A percentile compares a stretch with the other conserved stretches of the same genome.
phyloP scores from a whole-genome alignment of 2,888 invertebrate species.

The Microplitis deprimator region DNA sequence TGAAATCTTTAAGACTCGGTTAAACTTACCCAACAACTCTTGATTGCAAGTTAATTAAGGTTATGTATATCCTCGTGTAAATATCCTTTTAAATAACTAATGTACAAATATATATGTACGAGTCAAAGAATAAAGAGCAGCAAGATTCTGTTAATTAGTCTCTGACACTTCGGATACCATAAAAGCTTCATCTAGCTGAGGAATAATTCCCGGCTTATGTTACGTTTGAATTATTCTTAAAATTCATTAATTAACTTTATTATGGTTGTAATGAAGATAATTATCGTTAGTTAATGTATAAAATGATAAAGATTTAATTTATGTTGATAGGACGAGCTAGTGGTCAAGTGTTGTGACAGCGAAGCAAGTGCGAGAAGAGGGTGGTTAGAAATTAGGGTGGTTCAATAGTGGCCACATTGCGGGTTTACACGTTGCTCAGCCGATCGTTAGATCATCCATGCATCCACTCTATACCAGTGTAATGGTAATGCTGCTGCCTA shows the following conservation, averaged over 20 bases:
- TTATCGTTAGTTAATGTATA: too few species aligned
- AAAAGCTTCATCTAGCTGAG: background rate
- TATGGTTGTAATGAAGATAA: too few species aligned
- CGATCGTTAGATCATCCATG: conserved; percentile 29
- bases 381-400: conserved; percentile 56
- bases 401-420: conserved; percentile 64
- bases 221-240: too few species aligned
- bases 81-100: conserved; percentile 59
- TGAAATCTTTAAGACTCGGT: conserved; percentile 46
- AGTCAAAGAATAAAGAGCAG: conserved; percentile 59
- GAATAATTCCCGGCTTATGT: background rate
- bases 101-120: conserved; percentile 38
- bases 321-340: background rate
- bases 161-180: conserved; percentile 54
- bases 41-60: conserved; percentile 62
- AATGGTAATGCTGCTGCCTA: background rate
- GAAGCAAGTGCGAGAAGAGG: conserved; percentile 9
- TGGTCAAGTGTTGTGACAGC: background rate
- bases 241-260: too few species aligned
- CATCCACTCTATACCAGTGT: background rate
- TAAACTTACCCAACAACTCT: conserved; percentile 62
- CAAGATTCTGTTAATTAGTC: conserved; percentile 59
- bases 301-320: too few species aligned
- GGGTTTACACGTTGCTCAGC: conserved; percentile 42
- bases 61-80: conserved; percentile 57